phyloP scores from a whole-genome alignment of 1,140 invertebrate genomes.

The Telenomus remus region DNA sequence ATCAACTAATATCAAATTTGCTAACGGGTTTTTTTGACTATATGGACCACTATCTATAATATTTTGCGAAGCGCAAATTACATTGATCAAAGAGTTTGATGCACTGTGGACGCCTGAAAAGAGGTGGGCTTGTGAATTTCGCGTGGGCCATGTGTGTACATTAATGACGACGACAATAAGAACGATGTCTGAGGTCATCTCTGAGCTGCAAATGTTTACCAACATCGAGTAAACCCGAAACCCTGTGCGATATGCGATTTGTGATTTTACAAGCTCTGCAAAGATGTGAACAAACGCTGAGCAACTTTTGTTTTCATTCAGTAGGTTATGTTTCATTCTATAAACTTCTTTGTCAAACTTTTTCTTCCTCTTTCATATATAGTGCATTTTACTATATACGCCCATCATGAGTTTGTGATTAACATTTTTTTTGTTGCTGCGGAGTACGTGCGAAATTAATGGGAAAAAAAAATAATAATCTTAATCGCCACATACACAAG shows the following conservation, averaged over 20 bases:
- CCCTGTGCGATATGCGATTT: conserved; percentile 2
- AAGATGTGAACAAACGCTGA: conserved; percentile 25
- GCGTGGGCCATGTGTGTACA: conserved; percentile 33
- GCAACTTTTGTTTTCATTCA: conserved; percentile 5
- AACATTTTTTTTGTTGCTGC: too few relatives aligned
- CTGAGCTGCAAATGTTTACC: conserved; percentile 14
- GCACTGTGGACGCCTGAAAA: conserved; percentile 12
- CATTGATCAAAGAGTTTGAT: conserved; percentile 24
- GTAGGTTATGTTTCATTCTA: conserved; percentile 40
- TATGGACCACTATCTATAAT: too few relatives aligned
- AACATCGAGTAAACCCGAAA: conserved; percentile 5
- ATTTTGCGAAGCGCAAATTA: too few relatives aligned
- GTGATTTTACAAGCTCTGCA: conserved; percentile 1
- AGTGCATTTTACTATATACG: not conserved
- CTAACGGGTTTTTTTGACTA: too few relatives aligned
- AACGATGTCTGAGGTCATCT: conserved; percentile 30
- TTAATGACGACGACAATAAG: conserved; percentile 1
- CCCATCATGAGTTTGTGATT: too few relatives aligned
- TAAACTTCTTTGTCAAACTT: conserved; percentile 1
- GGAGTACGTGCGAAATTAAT: too few relatives aligned
- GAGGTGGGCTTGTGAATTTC: conserved; percentile 25
- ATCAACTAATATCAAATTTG: conserved; percentile 18
- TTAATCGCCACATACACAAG: too few relatives aligned
- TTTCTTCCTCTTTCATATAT: too few relatives aligned
- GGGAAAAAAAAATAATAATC: too few relatives aligned